Evolutionary conservation across 2,797 vertebrate genomes (phyloP).

Genomic region (Melanotaenia trifasciata): DNA sequence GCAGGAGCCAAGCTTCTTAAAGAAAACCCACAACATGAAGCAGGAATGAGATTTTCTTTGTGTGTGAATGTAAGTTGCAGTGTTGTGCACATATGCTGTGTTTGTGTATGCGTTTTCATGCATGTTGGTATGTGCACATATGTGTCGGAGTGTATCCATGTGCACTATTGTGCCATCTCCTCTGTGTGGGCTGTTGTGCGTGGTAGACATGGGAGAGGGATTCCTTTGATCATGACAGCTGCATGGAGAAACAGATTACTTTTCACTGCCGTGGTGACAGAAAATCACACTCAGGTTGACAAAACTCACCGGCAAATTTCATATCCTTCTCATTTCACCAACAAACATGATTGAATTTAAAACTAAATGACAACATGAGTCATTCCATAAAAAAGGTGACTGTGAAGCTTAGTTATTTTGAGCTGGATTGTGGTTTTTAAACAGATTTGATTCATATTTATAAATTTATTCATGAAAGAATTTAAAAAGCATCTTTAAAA

Average conservation of each 20-base stretch:
- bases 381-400: constrained; percentile 2
- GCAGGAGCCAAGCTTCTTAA: constrained; percentile 66
- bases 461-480: too few relatives aligned
- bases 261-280: constrained; percentile 56
- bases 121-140: not conserved
- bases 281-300: constrained; percentile 65
- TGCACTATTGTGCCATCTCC: constrained; percentile 36
- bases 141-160: constrained; percentile 10
- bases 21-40: constrained; percentile 64
- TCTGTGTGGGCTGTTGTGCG: constrained; percentile 49
- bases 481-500: too few relatives aligned
- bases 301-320: constrained; percentile 60
- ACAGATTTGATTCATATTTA: too few relatives aligned
- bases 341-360: constrained; percentile 42
- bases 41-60: constrained; percentile 46
- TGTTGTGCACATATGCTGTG: constrained; percentile 12
- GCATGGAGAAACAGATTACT: constrained; percentile 75
- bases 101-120: not conserved
- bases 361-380: constrained; percentile 39
- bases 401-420: too few relatives aligned
- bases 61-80: constrained; percentile 34
- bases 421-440: too few relatives aligned
- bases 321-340: constrained; percentile 52
- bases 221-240: constrained; percentile 72
- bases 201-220: constrained; percentile 61